Evolutionary conservation across 2,888 invertebrate species (phyloP).

Genomic region (Caenorhabditis sinica): DNA sequence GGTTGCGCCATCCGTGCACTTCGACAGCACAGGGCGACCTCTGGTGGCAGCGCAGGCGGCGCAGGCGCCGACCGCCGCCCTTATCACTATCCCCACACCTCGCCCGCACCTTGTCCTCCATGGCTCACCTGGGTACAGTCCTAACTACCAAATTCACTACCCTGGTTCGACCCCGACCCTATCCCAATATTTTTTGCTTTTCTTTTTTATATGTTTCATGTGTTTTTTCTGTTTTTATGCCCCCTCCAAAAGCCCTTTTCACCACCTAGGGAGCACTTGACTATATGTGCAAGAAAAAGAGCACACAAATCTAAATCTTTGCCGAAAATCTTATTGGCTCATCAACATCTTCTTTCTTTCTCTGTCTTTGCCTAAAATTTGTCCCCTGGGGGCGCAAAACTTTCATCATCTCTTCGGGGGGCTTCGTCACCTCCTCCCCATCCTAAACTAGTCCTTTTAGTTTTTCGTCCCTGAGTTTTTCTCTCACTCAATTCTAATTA

Average conservation of each 20-base stretch:
- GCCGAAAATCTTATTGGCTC: constrained; percentile 22
- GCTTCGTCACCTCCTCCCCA: constrained; percentile 8
- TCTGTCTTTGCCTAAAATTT: constrained; percentile 12
- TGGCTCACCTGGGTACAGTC: no score
- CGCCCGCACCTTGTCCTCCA: neutral
- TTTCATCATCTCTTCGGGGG: constrained; percentile 13
- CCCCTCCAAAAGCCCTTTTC: neutral
- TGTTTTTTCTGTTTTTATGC: no score
- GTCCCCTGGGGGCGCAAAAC: constrained; percentile 43
- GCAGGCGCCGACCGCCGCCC: no score
- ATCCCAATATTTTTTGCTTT: neutral
- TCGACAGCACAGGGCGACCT: no score
- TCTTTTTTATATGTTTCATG: neutral
- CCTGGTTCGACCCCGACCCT: no score
- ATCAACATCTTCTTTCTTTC: neutral
- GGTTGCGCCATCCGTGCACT: neutral
- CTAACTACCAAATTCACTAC: no score
- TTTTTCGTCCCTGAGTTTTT: neutral
- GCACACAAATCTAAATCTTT: neutral
- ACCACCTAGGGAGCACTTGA: constrained; percentile 34
- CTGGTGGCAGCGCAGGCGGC: no score
- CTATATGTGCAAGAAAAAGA: no score
- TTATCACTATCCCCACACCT: neutral
- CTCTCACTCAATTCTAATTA: constrained; percentile 42
- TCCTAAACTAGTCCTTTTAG: no score